Conservation (phyloP, 2,113 vertebrate species). For the Siphamia tubifer region DNA sequence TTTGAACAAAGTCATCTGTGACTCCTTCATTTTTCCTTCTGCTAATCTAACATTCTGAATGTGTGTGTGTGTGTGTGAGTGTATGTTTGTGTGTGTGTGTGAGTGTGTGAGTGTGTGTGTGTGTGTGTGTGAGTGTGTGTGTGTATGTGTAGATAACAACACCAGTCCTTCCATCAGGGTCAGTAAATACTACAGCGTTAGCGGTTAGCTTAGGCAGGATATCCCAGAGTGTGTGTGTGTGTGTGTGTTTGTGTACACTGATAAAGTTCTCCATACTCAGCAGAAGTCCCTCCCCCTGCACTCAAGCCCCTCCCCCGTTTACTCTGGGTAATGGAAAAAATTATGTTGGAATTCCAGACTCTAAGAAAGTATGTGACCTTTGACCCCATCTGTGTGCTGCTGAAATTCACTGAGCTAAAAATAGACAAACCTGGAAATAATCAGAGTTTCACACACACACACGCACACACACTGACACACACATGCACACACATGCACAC, state of each 20-base stretch:
- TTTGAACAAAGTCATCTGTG: not conserved
- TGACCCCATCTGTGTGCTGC: slow-evolving; percentile 78
- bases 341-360: slow-evolving; percentile 85
- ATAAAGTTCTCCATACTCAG: slow-evolving; percentile 57
- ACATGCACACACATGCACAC: no score
- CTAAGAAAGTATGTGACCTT: slow-evolving; percentile 84
- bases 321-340: slow-evolving; percentile 88
- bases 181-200: slow-evolving; percentile 74
- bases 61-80: slow-evolving; percentile 47
- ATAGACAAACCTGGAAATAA: slow-evolving; percentile 80
- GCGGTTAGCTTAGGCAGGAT: slow-evolving; percentile 67
- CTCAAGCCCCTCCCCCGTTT: not conserved
- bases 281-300: slow-evolving; percentile 71
- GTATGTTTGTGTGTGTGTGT: no score
- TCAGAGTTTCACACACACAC: no score
- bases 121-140: slow-evolving; percentile 52
- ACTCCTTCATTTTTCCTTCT: not conserved
- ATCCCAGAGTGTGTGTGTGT: slow-evolving; percentile 62
- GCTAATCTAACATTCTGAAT: slow-evolving; percentile 41
- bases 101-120: slow-evolving; percentile 32
- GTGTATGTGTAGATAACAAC: slow-evolving; percentile 69
- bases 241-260: slow-evolving; percentile 20
- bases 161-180: slow-evolving; percentile 63
- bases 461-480: no score
- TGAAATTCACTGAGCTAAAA: slow-evolving; percentile 78